Evolutionary conservation across 2,113 vertebrate genomes (phyloP), one percentile per base, ranked within the genome.

Genomic region (Nibea coibor): DNA sequence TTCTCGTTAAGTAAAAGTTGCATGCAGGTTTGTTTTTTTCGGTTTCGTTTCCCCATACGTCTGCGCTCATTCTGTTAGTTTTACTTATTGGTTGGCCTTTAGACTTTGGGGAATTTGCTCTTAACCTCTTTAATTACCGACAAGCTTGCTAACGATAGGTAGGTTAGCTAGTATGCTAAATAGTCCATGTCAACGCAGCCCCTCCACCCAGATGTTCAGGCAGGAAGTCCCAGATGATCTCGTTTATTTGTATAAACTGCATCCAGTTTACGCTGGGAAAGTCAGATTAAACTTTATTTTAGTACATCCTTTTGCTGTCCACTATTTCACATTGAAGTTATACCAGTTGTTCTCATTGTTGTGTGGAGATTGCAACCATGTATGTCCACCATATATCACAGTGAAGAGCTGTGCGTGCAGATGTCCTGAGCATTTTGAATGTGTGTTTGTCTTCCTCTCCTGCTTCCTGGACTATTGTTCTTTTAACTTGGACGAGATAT

Each of bases 401-500:
- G 24, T 31, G 48, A 24, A 63, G 17, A 7, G 22, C 10, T 65
- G 59, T 43, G 20, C 24, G 28, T 72, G 26, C 43, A 64, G 7
- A 22, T 63, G 59, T 77, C 19, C 22, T 53, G 10, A 20, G 10
- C 58, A 50, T 39, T 56, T 74, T 66, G 24, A 20, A 22, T 20
- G 35, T 35, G 35, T 35, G 47, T 59, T 43, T 66, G 65, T 71
- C 22, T 35, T 53, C 47, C 56, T 67, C 19, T 77, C 26, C 58
- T 56, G 42, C 58, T 45, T 75, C 48, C 26, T 43, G 31, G 31
- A 35, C 1, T 9, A 39, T 39, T 39, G 35, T 39, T 9, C 35
- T 39, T 39, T 39, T 10, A 26, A 35, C 19, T 54, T 7, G 22
- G 11, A 39, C 39, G 42, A 15, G 24, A 51, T 24, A 39, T 47